Conservation (phyloP, 2,113 vertebrate species). For the Athene noctua region DNA sequence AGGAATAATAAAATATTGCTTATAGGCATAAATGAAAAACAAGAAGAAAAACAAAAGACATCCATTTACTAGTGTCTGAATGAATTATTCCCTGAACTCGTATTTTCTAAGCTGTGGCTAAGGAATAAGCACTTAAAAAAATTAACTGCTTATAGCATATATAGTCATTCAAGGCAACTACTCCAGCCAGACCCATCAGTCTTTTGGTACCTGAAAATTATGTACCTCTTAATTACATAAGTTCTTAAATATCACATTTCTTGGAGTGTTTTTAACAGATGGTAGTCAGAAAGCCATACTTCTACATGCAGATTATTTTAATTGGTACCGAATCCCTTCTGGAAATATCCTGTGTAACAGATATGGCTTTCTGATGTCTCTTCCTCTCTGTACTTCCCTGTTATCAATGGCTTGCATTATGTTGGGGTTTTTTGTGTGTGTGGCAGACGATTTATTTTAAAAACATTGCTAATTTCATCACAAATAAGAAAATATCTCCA, state of each 20-base stretch:
- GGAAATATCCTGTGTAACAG: not conserved
- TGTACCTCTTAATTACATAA: not conserved
- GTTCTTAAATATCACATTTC: not conserved
- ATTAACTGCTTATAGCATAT: not conserved
- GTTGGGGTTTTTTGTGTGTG: not conserved
- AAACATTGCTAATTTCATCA: not conserved
- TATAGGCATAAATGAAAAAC: not conserved
- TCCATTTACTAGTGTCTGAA: not conserved
- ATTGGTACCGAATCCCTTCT: not conserved
- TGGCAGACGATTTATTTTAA: not conserved
- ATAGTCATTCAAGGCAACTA: not conserved
- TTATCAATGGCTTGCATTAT: not conserved
- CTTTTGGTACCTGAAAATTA: not conserved
- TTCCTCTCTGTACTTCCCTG: not conserved
- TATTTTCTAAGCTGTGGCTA: not conserved
- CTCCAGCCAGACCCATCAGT: not conserved
- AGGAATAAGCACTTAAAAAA: conserved; percentile 27
- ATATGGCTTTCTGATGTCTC: not conserved
- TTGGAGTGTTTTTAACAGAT: not conserved
- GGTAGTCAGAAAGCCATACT: not conserved
- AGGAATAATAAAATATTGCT: not conserved
- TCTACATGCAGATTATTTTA: not conserved
- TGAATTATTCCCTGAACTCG: not conserved
- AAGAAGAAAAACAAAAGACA: not conserved
- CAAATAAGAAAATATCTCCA: not conserved